Base-by-base conservation (phyloP, 2,888 invertebrate genomes). In the Pyrgus malvae region DNA sequence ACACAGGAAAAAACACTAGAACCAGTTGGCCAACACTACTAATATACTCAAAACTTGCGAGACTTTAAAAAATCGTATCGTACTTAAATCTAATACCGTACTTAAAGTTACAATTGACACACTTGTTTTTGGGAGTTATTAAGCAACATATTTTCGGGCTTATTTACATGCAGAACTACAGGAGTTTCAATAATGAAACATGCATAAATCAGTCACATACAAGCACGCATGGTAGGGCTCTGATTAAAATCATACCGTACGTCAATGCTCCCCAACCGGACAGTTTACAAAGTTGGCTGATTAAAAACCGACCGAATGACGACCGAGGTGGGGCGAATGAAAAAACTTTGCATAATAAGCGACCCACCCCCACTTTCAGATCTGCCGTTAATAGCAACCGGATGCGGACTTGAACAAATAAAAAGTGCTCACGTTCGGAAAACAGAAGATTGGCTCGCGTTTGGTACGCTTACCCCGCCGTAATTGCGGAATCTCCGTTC, bases 221-320 rank as follows among this genome's bases (percentile, higher is more conserved):
- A 38, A 27, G 35, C 25, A 16, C 38, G 27, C 31, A n/a, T n/a
- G n/a, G n/a, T n/a, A n/a, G 61, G 62, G 48, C 65, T 59, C 61
- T 66, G 71, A 73, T 76, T 73, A 71, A 72, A 72, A 65, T 65
- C 64, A 70, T 63, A 64, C 64, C 65, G 63, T 62, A 66, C 66
- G 59, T 68, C 68, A 66, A 70, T 71, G 69, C 63, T 59, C 59
- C 60, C 61, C 56, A 61, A 67, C 77, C 73, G 79, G 78, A 75
- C 76, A 69, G 72, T 70, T 73, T 78, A 76, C 77, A 78, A 72
- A 68, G 65, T 69, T 70, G 60, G 60, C 74, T 81, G 81, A 82
- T 82, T 82, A 82, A 82, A 81, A 82, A 72, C 72, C 64, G 63
- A 67, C 66, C 38, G 29, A 29, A 17, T 38, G 17, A 25, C 44